Conservation (phyloP, 2,888 invertebrate genomes). For the Thymelicus acteon region DNA sequence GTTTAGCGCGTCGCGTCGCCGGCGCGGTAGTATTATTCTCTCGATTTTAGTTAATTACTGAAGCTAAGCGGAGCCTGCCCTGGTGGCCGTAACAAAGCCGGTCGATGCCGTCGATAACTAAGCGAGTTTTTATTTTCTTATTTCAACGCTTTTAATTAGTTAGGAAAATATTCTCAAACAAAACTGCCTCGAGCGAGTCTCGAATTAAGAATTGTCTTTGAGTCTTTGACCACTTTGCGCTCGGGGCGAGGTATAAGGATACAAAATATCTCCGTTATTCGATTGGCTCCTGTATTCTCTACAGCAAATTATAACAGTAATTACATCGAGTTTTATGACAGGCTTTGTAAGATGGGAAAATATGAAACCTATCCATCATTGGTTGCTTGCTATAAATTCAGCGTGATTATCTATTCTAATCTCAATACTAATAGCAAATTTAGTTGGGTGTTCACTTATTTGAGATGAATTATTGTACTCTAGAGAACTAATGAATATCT, state of each 20-base stretch:
- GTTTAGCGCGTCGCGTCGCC: conserved; percentile 53
- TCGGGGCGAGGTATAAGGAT: conserved; percentile 68
- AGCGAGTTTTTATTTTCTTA: conserved; percentile 80
- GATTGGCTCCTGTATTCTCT: conserved; percentile 75
- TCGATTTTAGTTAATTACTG: conserved; percentile 79
- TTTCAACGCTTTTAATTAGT: conserved; percentile 84
- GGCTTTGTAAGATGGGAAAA: background rate
- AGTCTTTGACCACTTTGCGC: conserved; percentile 71
- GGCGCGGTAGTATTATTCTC: conserved; percentile 42
- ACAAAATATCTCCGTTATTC: conserved; percentile 63
- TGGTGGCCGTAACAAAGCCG: conserved; percentile 79
- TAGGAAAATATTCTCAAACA: conserved; percentile 84
- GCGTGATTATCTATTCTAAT: no score
- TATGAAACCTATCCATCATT: background rate
- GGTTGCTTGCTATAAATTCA: no score
- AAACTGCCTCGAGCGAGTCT: conserved; percentile 70
- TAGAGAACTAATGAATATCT: no score
- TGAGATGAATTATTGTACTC: no score
- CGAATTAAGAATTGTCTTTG: conserved; percentile 74
- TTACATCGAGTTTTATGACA: conserved; percentile 47
- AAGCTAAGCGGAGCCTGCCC: conserved; percentile 61
- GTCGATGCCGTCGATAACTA: conserved; percentile 84
- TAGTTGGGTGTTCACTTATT: no score
- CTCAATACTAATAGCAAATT: no score
- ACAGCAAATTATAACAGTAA: conserved; percentile 56